Base-by-base conservation (phyloP, 2,888 invertebrate genomes). In the Hirtodrosophila histrioides region DNA sequence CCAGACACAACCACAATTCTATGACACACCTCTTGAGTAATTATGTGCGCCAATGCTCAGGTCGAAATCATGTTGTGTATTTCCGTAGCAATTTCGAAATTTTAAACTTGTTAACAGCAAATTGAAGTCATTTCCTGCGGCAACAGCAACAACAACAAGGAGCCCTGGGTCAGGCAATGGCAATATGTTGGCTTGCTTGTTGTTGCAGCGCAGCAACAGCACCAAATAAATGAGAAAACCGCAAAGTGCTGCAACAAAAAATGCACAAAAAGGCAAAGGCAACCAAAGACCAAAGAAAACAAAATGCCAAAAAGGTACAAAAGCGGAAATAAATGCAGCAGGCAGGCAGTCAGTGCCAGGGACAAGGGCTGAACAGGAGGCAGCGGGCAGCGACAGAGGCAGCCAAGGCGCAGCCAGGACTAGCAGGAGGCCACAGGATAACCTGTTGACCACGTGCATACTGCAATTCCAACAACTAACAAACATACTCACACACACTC, bases 51-150 rank as follows among this genome's bases (percentile, higher is more conserved):
- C 78, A 83, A 83, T 81, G 83, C 82, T 71, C 64, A 71, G 84
- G 74, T 72, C 65, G 82, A 71, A 83, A 85, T 85, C 83, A 83
- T 87, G 83, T 87, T 83, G 86, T 74, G 86, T 87, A 83, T 87
- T 83, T 83, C 86, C 83, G 87, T 82, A 74, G 83, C 88, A 84
- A 84, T 84, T 84, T 75, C 86, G 80, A 79, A 79, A 84, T 79
- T 88, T 88, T 88, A 84, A 84, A 88, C 86, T 88, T 88, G 88
- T 88, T 84, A 84, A 88, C 88, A 88, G 84, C 88, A 88, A 84
- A 85, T 88, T 88, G 86, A 85, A 86, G 88, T 80, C 88, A 85
- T 85, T 85, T 88, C 85, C 85, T 74, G 86, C 65, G 75, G 69
- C 79, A 87, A 68, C 73, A 73, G 63, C 65, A 54, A 43, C 40